A percentile compares a stretch with the other conserved stretches of the same genome.
Evolutionary conservation across 2,797 vertebrate genomes (phyloP).

Genomic region (Telmatherina bonti): DNA sequence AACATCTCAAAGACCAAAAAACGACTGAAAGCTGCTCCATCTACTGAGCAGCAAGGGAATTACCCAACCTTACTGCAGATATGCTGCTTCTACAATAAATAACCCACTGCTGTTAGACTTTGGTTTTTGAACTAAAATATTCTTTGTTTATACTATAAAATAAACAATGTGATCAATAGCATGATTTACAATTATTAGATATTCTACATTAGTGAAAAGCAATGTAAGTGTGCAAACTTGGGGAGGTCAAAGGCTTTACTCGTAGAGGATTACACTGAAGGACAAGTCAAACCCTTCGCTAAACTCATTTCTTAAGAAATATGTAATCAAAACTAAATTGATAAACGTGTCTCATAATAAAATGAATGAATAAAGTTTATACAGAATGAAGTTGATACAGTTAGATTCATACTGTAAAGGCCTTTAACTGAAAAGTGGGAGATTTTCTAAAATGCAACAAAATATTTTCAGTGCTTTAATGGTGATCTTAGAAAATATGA

Average conservation of each 20-base stretch:
- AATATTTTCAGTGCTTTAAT: neutral
- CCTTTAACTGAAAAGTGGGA: too few species aligned
- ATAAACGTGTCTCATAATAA: neutral
- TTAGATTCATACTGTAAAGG: too few species aligned
- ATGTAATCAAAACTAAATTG: neutral
- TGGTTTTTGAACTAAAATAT: too few species aligned
- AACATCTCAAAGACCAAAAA: neutral
- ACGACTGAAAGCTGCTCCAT: slow-evolving; percentile 27
- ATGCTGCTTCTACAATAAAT: slow-evolving; percentile 10
- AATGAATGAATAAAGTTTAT: neutral
- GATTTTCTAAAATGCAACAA: too few species aligned
- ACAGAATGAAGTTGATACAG: too few species aligned
- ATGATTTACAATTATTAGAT: neutral
- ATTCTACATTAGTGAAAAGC: neutral
- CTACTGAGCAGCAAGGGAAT: slow-evolving; percentile 53
- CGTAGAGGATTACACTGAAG: neutral
- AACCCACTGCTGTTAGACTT: too few species aligned
- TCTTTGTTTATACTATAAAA: neutral
- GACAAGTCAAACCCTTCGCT: neutral
- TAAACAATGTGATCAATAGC: neutral
- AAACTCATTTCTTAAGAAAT: neutral
- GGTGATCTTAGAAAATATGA: neutral
- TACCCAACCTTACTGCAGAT: slow-evolving; percentile 22
- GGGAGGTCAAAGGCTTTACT: neutral
- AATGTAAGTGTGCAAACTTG: neutral